These are phyloP conservation scores for Syngnathoides biaculeatus DNA, from an alignment of 2,113 vertebrate genomes.

Conservation along the genomic window DNA sequence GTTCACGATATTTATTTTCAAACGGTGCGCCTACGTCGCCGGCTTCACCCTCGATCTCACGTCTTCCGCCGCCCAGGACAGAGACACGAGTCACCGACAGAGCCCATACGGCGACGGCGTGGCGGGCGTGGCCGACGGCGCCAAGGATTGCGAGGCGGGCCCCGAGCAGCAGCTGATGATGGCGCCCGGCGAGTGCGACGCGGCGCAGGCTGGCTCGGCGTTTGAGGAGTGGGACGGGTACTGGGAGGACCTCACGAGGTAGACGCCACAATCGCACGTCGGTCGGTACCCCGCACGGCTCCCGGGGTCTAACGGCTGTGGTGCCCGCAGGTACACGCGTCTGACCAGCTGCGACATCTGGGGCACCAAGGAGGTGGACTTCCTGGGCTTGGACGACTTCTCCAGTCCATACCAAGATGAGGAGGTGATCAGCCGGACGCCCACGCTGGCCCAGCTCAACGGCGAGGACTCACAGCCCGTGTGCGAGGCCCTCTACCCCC, in stretches of 20 bases:
- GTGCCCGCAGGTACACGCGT: conserved; percentile 81
- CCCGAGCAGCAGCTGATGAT: conserved; percentile 84
- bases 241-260: conserved; percentile 97
- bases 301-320: background rate
- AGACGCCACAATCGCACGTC: background rate
- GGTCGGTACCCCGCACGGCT: background rate
- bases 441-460: conserved; percentile 95
- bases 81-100: conserved; percentile 92
- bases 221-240: conserved; percentile 99
- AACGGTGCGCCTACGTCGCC: no score
- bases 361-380: conserved; percentile 99
- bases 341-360: conserved; percentile 98
- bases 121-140: conserved; percentile 84
- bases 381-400: conserved; percentile 94
- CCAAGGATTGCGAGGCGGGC: conserved; percentile 87
- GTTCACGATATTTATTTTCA: no score
- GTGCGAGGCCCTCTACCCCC: conserved; percentile 88
- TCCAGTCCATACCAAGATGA: conserved; percentile 98
- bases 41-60: background rate
- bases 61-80: conserved; percentile 74
- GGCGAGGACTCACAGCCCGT: conserved; percentile 96
- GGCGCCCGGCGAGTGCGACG: conserved; percentile 81
- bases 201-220: conserved; percentile 81
- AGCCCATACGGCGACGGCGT: conserved; percentile 86
- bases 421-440: conserved; percentile 93